Conservation (phyloP, 2,113 vertebrate species). For the Strix aluco region DNA sequence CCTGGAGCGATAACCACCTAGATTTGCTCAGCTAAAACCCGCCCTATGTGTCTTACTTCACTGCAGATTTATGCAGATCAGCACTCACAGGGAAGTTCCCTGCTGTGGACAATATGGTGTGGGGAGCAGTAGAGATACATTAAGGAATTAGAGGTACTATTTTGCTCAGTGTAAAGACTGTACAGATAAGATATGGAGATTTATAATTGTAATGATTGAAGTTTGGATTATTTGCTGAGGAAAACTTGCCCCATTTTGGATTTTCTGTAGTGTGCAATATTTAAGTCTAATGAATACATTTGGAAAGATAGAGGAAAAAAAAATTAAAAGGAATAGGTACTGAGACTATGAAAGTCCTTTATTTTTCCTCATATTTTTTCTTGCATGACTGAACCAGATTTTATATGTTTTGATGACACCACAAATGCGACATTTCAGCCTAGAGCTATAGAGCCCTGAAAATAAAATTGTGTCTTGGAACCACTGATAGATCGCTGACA, state of each 20-base stretch:
- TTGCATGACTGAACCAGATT: not conserved
- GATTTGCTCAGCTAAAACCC: not conserved
- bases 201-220: not conserved
- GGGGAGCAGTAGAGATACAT: not conserved
- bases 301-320: not conserved
- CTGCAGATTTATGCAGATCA: not conserved
- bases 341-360: not conserved
- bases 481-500: slow-evolving; percentile 17
- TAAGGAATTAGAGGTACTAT: not conserved
- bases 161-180: not conserved
- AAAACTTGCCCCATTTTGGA: not conserved
- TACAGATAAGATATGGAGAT: not conserved
- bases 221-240: not conserved
- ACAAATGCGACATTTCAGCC: slow-evolving; percentile 31
- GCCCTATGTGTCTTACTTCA: not conserved
- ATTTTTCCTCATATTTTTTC: not conserved
- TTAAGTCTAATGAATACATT: not conserved
- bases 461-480: not conserved
- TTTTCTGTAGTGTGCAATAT: not conserved
- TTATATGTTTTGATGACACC: not conserved
- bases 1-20: not conserved
- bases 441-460: slow-evolving; percentile 18
- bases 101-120: not conserved
- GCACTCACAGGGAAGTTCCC: not conserved
- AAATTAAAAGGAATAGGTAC: not conserved